Conservation (phyloP, 2,797 vertebrate genomes). For the Craterocephalus amniculus region DNA sequence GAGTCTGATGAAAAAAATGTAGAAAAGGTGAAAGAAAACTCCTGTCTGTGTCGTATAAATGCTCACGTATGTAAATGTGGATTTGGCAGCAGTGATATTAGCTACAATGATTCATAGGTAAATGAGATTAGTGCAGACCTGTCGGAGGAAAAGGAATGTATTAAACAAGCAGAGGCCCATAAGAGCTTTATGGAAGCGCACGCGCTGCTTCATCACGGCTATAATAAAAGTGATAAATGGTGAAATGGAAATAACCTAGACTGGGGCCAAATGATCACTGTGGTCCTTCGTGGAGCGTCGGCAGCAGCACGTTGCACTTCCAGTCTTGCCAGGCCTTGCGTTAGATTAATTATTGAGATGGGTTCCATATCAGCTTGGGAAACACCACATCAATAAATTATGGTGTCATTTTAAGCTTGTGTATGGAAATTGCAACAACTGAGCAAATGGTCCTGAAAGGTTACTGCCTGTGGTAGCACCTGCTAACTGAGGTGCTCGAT, state of each 20-base stretch:
- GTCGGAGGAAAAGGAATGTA: constrained; percentile 62
- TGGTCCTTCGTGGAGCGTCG: constrained; percentile 42
- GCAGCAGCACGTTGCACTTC: constrained; percentile 43
- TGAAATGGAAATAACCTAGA: constrained; percentile 68
- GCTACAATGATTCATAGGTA: constrained; percentile 58
- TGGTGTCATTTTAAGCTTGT: constrained; percentile 70
- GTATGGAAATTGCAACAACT: constrained; percentile 66
- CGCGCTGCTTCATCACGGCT: constrained; percentile 61
- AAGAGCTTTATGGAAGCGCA: constrained; percentile 65
- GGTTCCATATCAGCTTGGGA: constrained; percentile 80
- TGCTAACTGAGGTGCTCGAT: constrained; percentile 14
- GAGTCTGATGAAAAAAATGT: background rate
- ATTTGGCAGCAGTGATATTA: constrained; percentile 44
- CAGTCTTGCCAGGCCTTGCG: constrained; percentile 38
- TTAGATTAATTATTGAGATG: constrained; percentile 81
- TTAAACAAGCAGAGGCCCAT: constrained; percentile 64
- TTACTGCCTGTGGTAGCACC: constrained; percentile 18
- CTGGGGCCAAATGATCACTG: constrained; percentile 65
- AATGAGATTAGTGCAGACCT: constrained; percentile 69
- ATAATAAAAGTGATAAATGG: constrained; percentile 78
- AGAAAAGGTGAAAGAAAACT: background rate
- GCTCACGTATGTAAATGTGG: constrained; percentile 19
- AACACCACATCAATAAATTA: constrained; percentile 83
- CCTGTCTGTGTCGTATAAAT: background rate
- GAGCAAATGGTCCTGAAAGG: constrained; percentile 47